These are phyloP conservation scores for Carlito syrichta DNA, from an alignment of 2,113 vertebrate species.

Conservation along the genomic window DNA sequence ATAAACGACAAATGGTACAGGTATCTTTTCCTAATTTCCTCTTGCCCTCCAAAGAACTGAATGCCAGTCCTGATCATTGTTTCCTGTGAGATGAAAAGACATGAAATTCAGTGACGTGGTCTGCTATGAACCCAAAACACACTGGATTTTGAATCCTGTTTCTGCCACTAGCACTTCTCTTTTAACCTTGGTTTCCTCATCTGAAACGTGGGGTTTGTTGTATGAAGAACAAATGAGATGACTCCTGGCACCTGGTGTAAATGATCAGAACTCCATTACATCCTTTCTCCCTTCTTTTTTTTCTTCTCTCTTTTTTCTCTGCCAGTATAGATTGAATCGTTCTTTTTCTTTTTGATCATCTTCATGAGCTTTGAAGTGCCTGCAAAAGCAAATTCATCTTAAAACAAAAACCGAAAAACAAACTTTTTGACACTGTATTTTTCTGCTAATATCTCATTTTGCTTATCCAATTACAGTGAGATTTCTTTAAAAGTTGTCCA, in stretches of 20 bases:
- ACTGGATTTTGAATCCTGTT: not conserved
- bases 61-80: not conserved
- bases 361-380: not conserved
- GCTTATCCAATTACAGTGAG: not conserved
- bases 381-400: not conserved
- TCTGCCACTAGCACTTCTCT: not conserved
- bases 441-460: not conserved
- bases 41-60: not conserved
- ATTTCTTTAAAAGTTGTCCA: not conserved
- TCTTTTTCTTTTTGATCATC: not conserved
- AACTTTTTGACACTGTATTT: not conserved
- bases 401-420: not conserved
- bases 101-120: not conserved
- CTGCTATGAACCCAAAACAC: not conserved
- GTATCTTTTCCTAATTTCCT: conserved; percentile 8
- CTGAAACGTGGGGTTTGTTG: not conserved
- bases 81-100: not conserved
- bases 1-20: not conserved
- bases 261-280: not conserved
- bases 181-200: not conserved
- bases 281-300: not conserved
- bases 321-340: not conserved
- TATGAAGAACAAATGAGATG: not conserved
- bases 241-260: not conserved
- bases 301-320: not conserved